Evolutionary conservation across 2,888 invertebrate genomes (phyloP).

Genomic region (Polylopha cassiicola): DNA sequence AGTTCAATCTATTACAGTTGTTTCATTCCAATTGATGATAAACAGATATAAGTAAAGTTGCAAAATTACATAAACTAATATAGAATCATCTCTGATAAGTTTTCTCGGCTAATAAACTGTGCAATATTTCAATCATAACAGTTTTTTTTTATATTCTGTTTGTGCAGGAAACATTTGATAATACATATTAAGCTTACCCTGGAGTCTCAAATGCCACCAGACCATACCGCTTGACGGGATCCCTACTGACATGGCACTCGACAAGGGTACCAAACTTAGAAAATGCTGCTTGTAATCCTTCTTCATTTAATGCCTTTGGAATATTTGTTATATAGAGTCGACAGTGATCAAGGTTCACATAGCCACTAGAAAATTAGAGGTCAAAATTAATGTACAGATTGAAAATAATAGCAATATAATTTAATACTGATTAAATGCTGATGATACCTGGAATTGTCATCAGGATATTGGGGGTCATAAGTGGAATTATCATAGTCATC

Average conservation of each 20-base stretch:
- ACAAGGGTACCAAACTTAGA: conserved; percentile 45
- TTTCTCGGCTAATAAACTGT: too few relatives aligned
- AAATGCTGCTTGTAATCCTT: conserved; percentile 47
- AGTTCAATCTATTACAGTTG: too few relatives aligned
- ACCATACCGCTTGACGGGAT: conserved; percentile 46
- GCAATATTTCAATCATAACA: too few relatives aligned
- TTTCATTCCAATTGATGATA: too few relatives aligned
- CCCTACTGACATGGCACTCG: conserved; percentile 35
- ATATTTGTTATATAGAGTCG: conserved; percentile 55
- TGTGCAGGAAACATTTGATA: too few relatives aligned
- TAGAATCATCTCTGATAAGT: too few relatives aligned
- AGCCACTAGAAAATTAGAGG: conserved; percentile 30
- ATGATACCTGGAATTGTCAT: conserved; percentile 41
- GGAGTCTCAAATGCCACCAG: conserved; percentile 48
- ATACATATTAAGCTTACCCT: conserved; percentile 42
- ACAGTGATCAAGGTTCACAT: conserved; percentile 42
- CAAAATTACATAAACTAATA: too few relatives aligned
- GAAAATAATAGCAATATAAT: too few relatives aligned
- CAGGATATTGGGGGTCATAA: conserved; percentile 46
- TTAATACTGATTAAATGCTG: too few relatives aligned
- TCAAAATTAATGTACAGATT: neutral
- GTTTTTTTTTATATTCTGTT: too few relatives aligned
- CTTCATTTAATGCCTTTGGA: conserved; percentile 45
- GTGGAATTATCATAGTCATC: conserved; percentile 45
- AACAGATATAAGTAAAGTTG: too few relatives aligned